Conservation (phyloP, 2,113 vertebrate species). For the Takifugu flavidus region DNA sequence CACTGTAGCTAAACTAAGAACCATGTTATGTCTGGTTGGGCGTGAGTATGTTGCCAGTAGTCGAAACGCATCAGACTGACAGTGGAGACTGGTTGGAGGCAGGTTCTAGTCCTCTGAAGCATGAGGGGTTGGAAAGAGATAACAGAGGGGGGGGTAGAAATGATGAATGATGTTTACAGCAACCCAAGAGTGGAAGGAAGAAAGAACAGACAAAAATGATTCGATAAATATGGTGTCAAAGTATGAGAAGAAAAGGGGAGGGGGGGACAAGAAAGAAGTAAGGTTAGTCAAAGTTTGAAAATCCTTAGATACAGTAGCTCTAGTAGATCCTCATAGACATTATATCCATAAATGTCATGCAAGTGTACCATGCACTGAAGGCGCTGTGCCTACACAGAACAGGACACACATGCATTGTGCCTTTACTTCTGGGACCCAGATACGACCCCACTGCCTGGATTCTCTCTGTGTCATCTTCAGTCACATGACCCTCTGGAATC, state of each 20-base stretch:
- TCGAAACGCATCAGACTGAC: conserved; percentile 63
- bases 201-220: neutral
- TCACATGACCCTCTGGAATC: too few relatives aligned
- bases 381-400: conserved; percentile 9
- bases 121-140: neutral
- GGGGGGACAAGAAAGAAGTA: conserved; percentile 47
- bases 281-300: conserved; percentile 58
- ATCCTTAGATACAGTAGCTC: neutral
- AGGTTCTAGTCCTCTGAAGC: conserved; percentile 76
- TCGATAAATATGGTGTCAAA: conserved; percentile 8
- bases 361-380: conserved; percentile 19
- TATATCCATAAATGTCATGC: conserved; percentile 20
- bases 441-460: too few relatives aligned
- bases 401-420: conserved; percentile 13
- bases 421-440: conserved; percentile 49
- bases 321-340: neutral
- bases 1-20: too few relatives aligned
- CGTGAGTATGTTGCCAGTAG: conserved; percentile 36
- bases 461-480: too few relatives aligned
- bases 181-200: neutral
- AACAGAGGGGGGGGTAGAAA: neutral
- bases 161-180: neutral
- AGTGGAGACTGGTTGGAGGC: conserved; percentile 55
- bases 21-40: neutral
- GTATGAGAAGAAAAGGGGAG: conserved; percentile 4